Percentiles rank a stretch among this genome's conserved stretches.
Conservation (phyloP, 2,113 vertebrate species). For the Pycnonotus jocosus region DNA sequence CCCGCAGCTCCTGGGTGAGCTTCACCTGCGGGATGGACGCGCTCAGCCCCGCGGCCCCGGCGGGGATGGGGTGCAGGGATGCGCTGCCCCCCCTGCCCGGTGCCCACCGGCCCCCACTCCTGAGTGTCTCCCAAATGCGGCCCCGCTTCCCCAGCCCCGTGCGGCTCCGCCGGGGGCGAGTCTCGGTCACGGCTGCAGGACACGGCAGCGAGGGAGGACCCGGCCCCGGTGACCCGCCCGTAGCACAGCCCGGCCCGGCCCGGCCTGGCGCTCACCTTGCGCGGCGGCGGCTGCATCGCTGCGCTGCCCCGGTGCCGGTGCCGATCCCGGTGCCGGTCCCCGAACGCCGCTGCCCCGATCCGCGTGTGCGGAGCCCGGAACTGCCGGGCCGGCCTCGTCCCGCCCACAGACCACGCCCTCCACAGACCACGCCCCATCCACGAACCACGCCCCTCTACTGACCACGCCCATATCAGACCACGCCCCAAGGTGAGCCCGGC, state of each 20-base stretch:
- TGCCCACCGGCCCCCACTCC: too few relatives aligned
- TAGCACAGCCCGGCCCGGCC: background rate
- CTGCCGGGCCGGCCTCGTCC: background rate
- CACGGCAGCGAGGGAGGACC: background rate
- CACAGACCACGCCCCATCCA: background rate
- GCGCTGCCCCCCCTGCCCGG: background rate
- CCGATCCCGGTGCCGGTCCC: accelerated
- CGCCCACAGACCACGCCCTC: background rate
- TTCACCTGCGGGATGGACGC: conserved; percentile 71
- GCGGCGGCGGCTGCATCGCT: conserved; percentile 75
- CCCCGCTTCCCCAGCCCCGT: background rate
- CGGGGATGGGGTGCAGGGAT: background rate
- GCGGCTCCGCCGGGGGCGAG: background rate
- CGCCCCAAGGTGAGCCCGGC: background rate
- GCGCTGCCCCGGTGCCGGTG: background rate
- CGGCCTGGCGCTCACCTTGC: conserved; percentile 64
- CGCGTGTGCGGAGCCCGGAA: background rate
- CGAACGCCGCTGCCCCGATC: background rate
- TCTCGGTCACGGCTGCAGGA: background rate
- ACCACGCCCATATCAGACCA: background rate
- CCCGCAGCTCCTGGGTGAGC: conserved; percentile 84
- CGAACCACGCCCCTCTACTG: background rate
- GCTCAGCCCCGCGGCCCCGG: background rate
- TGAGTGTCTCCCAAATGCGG: background rate
- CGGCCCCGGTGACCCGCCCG: background rate